Evolutionary conservation across 1,140 invertebrate genomes (phyloP), one percentile per base, ranked within the genome.

Genomic region (Euschistus heros): DNA sequence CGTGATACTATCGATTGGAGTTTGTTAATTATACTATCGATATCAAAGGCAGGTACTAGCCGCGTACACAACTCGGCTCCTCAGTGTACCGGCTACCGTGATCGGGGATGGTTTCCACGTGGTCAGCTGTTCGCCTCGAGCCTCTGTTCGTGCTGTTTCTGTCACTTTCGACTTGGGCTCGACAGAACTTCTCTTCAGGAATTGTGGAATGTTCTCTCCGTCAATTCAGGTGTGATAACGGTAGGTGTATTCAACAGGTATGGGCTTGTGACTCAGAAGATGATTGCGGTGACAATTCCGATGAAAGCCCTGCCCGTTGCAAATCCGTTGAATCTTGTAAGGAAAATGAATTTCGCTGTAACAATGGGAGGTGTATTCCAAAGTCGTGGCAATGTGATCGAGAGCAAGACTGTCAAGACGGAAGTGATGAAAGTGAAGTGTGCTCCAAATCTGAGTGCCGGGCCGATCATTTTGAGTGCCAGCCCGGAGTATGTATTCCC

Each of bases 391-490:
- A 81, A 59, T 89, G 87, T 70, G 88, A 91, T 73, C 81, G 80
- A 47, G 86, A 89, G 70, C 81, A 83, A 68, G 89, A 91, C 73
- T 92, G 89, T 71, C 73, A 78, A 15, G 88, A 91, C 73, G 81
- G 81, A 10, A 84, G 82, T 0, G 89, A 91, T 74, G 89, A 91
- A 75, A 78, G 84, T 70, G 75, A 78, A 67, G 72, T 76, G 22
- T 87, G 85, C 70, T 81, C 86, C 88, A 81, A 85, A 83, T 85
- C 42, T 77, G 83, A 84, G 68, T 94, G 91, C 80, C 84, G 84
- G 47, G 80, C 84, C 17, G 89, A 92, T 73, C 86, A 93, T 75
- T 94, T 92, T 77, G 86, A 86, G 15, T 94, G 91, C 75, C 83
- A 86, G 67, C 81, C 81, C 62, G 88, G 88, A 92, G 37, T 44